A percentile compares a stretch with the other conserved stretches of the same genome.
These are phyloP conservation scores for Caenorhabditis sp. DNA, from an alignment of 2,888 invertebrate genomes.

Conservation along the genomic window DNA sequence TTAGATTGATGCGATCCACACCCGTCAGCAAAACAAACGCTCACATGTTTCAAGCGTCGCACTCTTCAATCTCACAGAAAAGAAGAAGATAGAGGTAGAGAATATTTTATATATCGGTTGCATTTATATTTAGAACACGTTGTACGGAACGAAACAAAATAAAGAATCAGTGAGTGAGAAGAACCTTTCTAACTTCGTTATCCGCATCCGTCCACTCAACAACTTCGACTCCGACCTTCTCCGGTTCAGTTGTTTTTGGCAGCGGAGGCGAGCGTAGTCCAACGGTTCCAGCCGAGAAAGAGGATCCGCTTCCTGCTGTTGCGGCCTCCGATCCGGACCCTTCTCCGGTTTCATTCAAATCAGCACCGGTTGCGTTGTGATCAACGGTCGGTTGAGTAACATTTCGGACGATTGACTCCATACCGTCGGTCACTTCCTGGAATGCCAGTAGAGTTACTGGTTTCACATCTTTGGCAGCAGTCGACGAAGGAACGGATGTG, in stretches of 20 bases:
- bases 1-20: conserved; percentile 51
- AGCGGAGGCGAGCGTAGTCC: conserved; percentile 53
- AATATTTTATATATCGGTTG: background rate
- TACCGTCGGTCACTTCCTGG: conserved; percentile 39
- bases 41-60: conserved; percentile 30
- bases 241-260: conserved; percentile 39
- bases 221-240: conserved; percentile 43
- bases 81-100: conserved; percentile 3
- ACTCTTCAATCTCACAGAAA: background rate
- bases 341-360: conserved; percentile 49
- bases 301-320: conserved; percentile 16
- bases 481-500: background rate
- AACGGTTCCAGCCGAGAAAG: conserved; percentile 46
- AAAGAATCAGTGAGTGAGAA: conserved; percentile 25
- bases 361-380: conserved; percentile 31
- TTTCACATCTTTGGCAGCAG: conserved; percentile 23
- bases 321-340: conserved; percentile 32
- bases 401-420: conserved; percentile 5
- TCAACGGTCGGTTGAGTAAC: conserved; percentile 36
- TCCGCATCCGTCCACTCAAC: conserved; percentile 53
- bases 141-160: background rate
- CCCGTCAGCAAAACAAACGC: conserved; percentile 39
- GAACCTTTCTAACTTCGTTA: conserved; percentile 44
- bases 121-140: background rate
- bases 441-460: conserved; percentile 39